Evolutionary conservation across 2,113 vertebrate species (phyloP).

Genomic region (Glaucomys volans): DNA sequence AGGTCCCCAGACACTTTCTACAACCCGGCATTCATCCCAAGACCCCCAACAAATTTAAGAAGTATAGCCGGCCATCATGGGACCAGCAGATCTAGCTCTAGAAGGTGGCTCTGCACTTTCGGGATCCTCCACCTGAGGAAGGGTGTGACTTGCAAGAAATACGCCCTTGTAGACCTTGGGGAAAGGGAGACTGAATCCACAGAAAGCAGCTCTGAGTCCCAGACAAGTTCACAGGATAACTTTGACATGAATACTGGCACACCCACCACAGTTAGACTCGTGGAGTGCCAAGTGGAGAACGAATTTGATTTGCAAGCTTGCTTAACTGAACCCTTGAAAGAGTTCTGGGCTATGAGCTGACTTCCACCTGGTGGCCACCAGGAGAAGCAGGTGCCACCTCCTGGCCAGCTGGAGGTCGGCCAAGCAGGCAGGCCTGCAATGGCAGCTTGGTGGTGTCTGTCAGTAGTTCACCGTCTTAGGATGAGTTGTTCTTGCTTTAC

Average conservation of each 20-base stretch:
- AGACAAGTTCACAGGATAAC: constrained; percentile 80
- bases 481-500: constrained; percentile 42
- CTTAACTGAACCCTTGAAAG: constrained; percentile 84
- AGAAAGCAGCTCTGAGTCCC: constrained; percentile 87
- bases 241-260: constrained; percentile 87
- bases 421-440: not conserved
- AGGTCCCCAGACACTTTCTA: constrained; percentile 95
- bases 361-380: not conserved
- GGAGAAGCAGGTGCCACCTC: not conserved
- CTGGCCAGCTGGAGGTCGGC: not conserved
- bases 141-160: constrained; percentile 89
- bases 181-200: constrained; percentile 94
- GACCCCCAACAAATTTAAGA: constrained; percentile 98
- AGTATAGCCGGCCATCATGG: constrained; percentile 98
- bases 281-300: constrained; percentile 83
- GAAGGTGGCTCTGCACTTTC: constrained; percentile 96
- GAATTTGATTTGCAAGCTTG: constrained; percentile 88
- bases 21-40: constrained; percentile 94
- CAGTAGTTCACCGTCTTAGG: constrained; percentile 1
- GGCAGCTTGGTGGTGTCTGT: constrained; percentile 1
- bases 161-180: constrained; percentile 89
- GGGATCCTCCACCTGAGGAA: constrained; percentile 93
- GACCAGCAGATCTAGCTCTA: constrained; percentile 98
- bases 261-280: constrained; percentile 91
- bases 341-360: constrained; percentile 84